Percentiles rank a stretch among this genome's conserved stretches.
phyloP scores from a whole-genome alignment of 2,113 vertebrate genomes.

The Agapornis roseicollis region DNA sequence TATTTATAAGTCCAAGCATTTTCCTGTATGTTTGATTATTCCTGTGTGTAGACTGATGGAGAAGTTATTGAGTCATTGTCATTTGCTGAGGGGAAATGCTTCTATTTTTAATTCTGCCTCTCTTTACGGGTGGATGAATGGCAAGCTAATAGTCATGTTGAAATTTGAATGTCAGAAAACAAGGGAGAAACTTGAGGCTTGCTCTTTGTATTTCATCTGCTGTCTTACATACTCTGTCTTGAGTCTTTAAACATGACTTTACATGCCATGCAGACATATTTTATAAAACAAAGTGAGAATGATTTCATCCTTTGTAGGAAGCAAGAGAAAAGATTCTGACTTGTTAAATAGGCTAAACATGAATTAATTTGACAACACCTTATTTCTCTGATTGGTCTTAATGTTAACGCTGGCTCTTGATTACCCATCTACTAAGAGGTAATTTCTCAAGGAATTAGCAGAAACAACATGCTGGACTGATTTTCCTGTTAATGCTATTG shows the following conservation, averaged over 20 bases:
- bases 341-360: not conserved
- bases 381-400: not conserved
- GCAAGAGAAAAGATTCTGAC: not conserved
- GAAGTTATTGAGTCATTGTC: not conserved
- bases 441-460: not conserved
- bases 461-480: not conserved
- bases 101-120: not conserved
- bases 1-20: not conserved
- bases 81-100: not conserved
- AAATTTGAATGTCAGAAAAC: not conserved
- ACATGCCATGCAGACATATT: not conserved
- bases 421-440: not conserved
- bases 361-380: not conserved
- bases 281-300: not conserved
- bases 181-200: not conserved
- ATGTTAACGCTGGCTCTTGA: not conserved
- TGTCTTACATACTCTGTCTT: not conserved
- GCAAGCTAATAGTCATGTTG: not conserved
- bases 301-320: not conserved
- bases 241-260: not conserved
- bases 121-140: not conserved
- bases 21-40: not conserved
- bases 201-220: not conserved
- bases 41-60: not conserved
- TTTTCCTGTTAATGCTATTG: not conserved